phyloP scores from a whole-genome alignment of 2,113 vertebrate species.

The Haplotaxodon microlepis region DNA sequence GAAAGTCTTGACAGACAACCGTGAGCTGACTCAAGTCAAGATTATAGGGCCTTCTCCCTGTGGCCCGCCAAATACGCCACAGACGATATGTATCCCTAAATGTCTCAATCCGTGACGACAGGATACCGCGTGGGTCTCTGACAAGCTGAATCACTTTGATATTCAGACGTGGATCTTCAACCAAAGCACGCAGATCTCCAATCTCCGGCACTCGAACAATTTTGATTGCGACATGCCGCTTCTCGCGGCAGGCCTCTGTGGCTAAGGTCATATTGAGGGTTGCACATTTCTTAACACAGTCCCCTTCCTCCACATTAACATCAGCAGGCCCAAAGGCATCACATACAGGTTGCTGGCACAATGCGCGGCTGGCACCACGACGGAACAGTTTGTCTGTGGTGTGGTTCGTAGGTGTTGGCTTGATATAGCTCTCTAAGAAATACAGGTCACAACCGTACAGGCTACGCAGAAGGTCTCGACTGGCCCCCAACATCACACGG shows the following conservation, averaged over 20 bases:
- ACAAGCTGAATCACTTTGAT: constrained; percentile 96
- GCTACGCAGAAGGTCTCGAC: constrained; percentile 87
- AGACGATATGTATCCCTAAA: constrained; percentile 92
- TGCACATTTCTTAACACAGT: constrained; percentile 88
- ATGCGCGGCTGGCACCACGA: constrained; percentile 85
- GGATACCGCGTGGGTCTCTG: constrained; percentile 88
- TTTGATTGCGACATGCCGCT: constrained; percentile 89
- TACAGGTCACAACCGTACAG: constrained; percentile 92
- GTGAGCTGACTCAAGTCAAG: constrained; percentile 88
- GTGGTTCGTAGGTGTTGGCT: constrained; percentile 86
- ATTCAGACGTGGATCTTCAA: constrained; percentile 91
- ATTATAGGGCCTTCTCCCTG: constrained; percentile 88
- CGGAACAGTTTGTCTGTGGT: constrained; percentile 90
- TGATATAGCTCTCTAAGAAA: constrained; percentile 94
- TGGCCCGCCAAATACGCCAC: constrained; percentile 95
- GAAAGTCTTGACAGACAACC: constrained; percentile 90
- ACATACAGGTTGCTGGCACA: constrained; percentile 88
- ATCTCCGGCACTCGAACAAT: constrained; percentile 89
- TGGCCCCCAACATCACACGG: constrained; percentile 88
- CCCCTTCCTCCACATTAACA: constrained; percentile 85
- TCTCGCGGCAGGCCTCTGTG: constrained; percentile 81
- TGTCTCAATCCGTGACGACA: constrained; percentile 91
- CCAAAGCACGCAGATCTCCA: constrained; percentile 83
- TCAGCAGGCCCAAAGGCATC: constrained; percentile 72
- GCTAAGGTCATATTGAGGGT: constrained; percentile 87